Evolutionary conservation across 2,797 vertebrate genomes (phyloP), one percentile per base, ranked within the genome.

Genomic region (Malacoraja senta): DNA sequence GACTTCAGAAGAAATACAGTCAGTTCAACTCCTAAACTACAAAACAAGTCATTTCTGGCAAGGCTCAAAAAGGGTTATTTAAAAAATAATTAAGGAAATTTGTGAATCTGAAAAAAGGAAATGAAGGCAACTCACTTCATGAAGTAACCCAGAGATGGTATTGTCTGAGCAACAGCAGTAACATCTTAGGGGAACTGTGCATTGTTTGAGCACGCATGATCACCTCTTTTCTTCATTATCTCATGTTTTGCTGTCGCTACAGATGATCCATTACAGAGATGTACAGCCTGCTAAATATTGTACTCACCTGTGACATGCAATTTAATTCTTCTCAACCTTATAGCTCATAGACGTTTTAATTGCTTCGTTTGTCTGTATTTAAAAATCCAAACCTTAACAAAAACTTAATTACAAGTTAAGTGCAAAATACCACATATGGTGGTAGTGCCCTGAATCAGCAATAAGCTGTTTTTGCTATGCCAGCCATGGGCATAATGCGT

Each of bases 341-440:
- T 32, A 92, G 90, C 71, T 92, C 90, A 44, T 74, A 92, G 84
- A 19, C 68, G 84, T 35, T 68, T 88, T 88, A 88, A 88, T 58
- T 76, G 90, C 26, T 76, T 92, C 44, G 71, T 74, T 91, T 68
- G 72, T 76, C 90, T 53, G 90, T 44, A 29, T 53, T 92, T 92
- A 76, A 90, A 35, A 88, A 91, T 44, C 65, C 32, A 74, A 92
- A 92, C 90, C 90, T 92, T 92, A 92, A 91, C 72, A 91, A 92
- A 92, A 92, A 92, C 71, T 76, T 74, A 76, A 68, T 76, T 74
- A 68, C 71, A 76, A 74, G 76, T 92, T 58, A 92, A 38, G 90
- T 92, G 90, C 71, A 92, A 74, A 76, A 44, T 17, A 15, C 71
- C 90, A 92, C 90, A 91, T 38, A 44, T 65, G 68, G 88, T 12